These are phyloP conservation scores for Lymantria dispar DNA, from an alignment of 2,888 invertebrate genomes.

Conservation along the genomic window DNA sequence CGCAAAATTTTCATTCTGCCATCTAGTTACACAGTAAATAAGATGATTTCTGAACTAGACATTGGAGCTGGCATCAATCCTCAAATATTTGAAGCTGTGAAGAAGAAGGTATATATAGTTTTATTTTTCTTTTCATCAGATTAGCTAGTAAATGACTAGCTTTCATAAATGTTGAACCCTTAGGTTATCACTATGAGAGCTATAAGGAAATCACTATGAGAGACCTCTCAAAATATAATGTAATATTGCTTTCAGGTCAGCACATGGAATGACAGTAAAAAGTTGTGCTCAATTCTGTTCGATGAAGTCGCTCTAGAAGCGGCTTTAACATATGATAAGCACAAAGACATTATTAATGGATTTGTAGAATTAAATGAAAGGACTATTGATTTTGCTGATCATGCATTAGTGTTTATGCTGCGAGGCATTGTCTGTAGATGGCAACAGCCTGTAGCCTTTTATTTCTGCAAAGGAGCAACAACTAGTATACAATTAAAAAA, in stretches of 20 bases:
- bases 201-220: too few species aligned
- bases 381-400: conserved; percentile 4
- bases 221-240: too few species aligned
- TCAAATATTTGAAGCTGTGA: not conserved
- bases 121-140: too few species aligned
- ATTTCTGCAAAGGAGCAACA: conserved; percentile 5
- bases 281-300: not conserved
- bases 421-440: conserved; percentile 3
- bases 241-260: not conserved
- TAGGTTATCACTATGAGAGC: too few species aligned
- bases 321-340: not conserved
- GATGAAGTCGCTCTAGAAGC: conserved; percentile 1
- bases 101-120: not conserved
- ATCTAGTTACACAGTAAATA: not conserved
- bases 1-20: not conserved
- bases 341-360: conserved; percentile 1
- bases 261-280: not conserved
- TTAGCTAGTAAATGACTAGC: too few species aligned
- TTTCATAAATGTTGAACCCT: too few species aligned
- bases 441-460: conserved; percentile 6
- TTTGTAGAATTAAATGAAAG: conserved; percentile 3
- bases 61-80: not conserved
- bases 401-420: conserved; percentile 9
- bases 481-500: not conserved
- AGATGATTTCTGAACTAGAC: not conserved